Percentiles rank a stretch among this genome's conserved stretches.
Conservation (phyloP, 1,140 invertebrate genomes). For the Antheraea pernyi region DNA sequence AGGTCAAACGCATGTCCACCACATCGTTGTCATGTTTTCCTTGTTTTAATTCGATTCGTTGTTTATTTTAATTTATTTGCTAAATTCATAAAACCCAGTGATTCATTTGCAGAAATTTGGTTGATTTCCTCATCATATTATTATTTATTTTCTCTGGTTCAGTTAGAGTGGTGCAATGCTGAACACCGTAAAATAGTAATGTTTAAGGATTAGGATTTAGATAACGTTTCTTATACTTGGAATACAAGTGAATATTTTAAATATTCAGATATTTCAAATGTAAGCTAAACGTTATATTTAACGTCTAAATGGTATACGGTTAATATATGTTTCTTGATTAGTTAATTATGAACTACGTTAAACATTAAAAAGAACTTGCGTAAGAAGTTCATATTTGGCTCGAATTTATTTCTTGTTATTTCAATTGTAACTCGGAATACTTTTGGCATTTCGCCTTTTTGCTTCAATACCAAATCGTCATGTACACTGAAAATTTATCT, state of each 20-base stretch:
- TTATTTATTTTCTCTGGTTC: too few species aligned
- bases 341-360: background rate
- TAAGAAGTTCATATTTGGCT: background rate
- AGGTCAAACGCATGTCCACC: slow-evolving; percentile 64
- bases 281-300: too few species aligned
- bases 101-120: background rate
- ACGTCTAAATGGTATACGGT: too few species aligned
- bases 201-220: too few species aligned
- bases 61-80: background rate
- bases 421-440: background rate
- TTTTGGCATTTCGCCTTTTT: background rate
- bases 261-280: too few species aligned
- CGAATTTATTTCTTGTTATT: background rate
- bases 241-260: too few species aligned
- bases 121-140: background rate
- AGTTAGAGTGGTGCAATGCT: too few species aligned
- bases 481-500: background rate
- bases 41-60: background rate
- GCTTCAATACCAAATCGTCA: too few species aligned
- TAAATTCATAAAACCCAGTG: background rate
- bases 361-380: background rate
- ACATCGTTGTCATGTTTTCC: slow-evolving; percentile 1
- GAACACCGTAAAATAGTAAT: too few species aligned
- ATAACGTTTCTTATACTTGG: too few species aligned
- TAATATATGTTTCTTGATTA: background rate